Evolutionary conservation across 2,888 invertebrate genomes (phyloP), one percentile per base, ranked within the genome.

Genomic region (Tortrix viridana): DNA sequence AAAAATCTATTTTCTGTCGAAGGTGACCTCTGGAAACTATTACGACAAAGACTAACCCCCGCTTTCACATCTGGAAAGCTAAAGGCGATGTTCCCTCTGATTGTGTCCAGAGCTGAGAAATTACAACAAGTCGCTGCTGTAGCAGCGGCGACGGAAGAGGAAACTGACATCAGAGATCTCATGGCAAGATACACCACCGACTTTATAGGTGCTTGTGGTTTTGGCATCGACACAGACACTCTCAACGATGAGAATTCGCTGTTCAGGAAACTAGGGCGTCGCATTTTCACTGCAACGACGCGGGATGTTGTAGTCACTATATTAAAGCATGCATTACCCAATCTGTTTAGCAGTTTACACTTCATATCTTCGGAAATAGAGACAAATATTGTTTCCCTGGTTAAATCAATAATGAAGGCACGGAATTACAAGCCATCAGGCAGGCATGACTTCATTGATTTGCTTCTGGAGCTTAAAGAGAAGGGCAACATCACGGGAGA

Each of bases 371-470:
- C 52, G 18, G 32, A 12, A 23, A 3, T 60, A 22, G 44, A 44
- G 19, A 56, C 9, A 46, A 66, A 46, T 32, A 56, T 54, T 52
- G 7, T 41, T 60, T n/a, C 44, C 9, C 48, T 67, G 1, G 62
- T 66, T 16, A 60, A 59, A 18, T 46, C 56, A 7, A 70, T 71
- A n/a, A 44, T 58, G 32, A 38, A 52, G 14, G 62, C 65, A 53
- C 68, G 74, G 26, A 67, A 73, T 48, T 68, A 71, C 48, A 53
- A 71, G 50, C 71, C 71, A 2, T 71, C 70, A 0, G 66, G 65
- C 0, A 65, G 74, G 46, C 70, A 74, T 37, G 74, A 76, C 48
- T 74, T 74, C 48, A 71, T 74, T n/a, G 74, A 74, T 47, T 47
- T 74, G 23, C 62, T 76, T 44, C 44, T 75, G 6, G 74, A 75